phyloP scores from a whole-genome alignment of 2,113 vertebrate species.

The Tamias sibiricus region DNA sequence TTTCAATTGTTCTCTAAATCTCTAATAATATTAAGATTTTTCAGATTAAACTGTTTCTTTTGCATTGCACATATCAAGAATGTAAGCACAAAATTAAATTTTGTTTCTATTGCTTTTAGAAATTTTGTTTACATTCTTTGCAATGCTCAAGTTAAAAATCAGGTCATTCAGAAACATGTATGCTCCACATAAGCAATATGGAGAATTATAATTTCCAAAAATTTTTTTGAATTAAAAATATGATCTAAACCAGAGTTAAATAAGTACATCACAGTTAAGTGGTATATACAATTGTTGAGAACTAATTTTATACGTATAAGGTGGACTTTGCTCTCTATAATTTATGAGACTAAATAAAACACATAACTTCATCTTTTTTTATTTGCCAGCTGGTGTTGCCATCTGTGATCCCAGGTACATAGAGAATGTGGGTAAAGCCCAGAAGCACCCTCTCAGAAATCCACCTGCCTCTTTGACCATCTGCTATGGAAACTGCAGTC shows the following conservation, averaged over 20 bases:
- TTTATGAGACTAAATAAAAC: constrained; percentile 39
- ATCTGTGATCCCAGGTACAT: constrained; percentile 48
- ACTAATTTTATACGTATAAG: not conserved
- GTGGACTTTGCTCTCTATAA: constrained; percentile 50
- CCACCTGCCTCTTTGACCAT: constrained; percentile 4
- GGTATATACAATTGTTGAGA: not conserved
- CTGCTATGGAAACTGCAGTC: not conserved
- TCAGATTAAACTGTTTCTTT: not conserved
- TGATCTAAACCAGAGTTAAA: not conserved
- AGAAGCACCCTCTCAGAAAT: not conserved
- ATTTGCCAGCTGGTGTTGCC: constrained; percentile 53
- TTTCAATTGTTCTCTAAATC: not conserved
- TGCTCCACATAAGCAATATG: not conserved
- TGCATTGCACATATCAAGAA: not conserved
- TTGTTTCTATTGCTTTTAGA: not conserved
- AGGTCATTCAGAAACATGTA: not conserved
- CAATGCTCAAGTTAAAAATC: not conserved
- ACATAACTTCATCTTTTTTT: not conserved
- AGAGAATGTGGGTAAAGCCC: not conserved
- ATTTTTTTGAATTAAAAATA: not conserved
- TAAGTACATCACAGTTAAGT: not conserved
- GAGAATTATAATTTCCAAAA: not conserved
- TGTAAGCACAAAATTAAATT: not conserved
- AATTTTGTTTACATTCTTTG: not conserved
- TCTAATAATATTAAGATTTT: not conserved